These are phyloP conservation scores for Drosophila helvetica DNA, from an alignment of 2,888 invertebrate species.

Conservation along the genomic window DNA sequence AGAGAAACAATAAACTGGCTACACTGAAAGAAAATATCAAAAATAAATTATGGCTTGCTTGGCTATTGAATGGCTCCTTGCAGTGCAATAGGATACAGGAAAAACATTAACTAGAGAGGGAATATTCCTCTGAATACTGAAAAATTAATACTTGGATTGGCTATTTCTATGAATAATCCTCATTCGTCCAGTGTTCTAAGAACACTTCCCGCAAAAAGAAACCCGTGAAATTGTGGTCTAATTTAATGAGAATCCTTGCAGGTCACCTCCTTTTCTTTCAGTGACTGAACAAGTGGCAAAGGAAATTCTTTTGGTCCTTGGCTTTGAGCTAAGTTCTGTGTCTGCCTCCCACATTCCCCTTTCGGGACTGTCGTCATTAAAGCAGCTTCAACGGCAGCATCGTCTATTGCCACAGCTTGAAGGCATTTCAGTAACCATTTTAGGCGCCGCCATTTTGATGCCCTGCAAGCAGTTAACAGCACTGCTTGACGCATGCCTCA, in stretches of 20 bases:
- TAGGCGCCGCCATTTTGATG: conserved; percentile 32
- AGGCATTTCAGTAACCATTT: conserved; percentile 55
- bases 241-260: too few relatives aligned
- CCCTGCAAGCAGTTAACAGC: conserved; percentile 29
- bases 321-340: conserved; percentile 28
- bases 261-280: neutral
- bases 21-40: conserved; percentile 3
- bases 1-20: conserved; percentile 55
- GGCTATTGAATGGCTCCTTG: too few relatives aligned
- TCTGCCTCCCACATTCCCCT: neutral
- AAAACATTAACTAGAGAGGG: too few relatives aligned
- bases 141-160: too few relatives aligned
- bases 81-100: too few relatives aligned
- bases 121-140: too few relatives aligned
- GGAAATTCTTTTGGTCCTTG: conserved; percentile 32
- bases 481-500: conserved; percentile 20
- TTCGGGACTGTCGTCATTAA: conserved; percentile 34
- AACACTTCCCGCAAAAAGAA: too few relatives aligned
- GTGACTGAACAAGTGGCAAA: conserved; percentile 4
- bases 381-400: conserved; percentile 30
- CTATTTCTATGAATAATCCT: too few relatives aligned
- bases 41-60: neutral
- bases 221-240: too few relatives aligned
- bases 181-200: too few relatives aligned
- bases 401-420: conserved; percentile 42